These are phyloP conservation scores for Charanyca ferruginea DNA, from an alignment of 2,888 invertebrate genomes.

Conservation along the genomic window DNA sequence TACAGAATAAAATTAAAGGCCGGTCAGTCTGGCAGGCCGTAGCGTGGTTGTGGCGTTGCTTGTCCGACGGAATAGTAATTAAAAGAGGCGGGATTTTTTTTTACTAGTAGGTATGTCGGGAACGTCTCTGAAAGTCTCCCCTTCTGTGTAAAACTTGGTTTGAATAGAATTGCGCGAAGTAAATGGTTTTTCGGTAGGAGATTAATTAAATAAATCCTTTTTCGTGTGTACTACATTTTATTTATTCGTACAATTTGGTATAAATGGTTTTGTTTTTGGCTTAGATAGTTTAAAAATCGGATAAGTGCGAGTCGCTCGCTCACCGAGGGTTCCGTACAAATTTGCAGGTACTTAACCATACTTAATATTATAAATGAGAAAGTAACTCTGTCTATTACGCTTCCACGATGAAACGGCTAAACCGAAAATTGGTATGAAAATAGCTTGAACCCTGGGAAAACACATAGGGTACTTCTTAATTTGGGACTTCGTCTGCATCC, in stretches of 20 bases:
- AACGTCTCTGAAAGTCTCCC: slow-evolving; percentile 37
- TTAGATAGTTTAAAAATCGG: too few species aligned
- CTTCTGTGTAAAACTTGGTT: slow-evolving; percentile 43
- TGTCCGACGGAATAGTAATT: slow-evolving; percentile 78
- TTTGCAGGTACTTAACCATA: too few species aligned
- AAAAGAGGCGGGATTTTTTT: slow-evolving; percentile 74
- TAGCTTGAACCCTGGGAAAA: too few species aligned
- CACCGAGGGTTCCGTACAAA: too few species aligned
- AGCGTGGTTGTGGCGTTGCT: slow-evolving; percentile 67
- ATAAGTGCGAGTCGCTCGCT: too few species aligned
- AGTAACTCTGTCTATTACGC: too few species aligned
- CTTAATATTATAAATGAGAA: too few species aligned
- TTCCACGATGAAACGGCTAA: too few species aligned
- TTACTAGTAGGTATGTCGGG: slow-evolving; percentile 48
- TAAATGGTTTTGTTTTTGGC: neutral
- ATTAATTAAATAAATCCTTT: slow-evolving; percentile 32
- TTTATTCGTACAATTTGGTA: neutral
- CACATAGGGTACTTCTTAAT: too few species aligned
- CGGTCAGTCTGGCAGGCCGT: slow-evolving; percentile 68
- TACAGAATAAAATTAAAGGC: slow-evolving; percentile 82
- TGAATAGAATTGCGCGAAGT: slow-evolving; percentile 42
- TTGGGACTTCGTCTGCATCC: too few species aligned
- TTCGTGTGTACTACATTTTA: neutral
- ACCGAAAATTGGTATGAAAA: too few species aligned
- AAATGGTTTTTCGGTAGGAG: slow-evolving; percentile 31